Evolutionary conservation across 2,888 invertebrate genomes (phyloP).

Genomic region (Trissolcus japonicus): DNA sequence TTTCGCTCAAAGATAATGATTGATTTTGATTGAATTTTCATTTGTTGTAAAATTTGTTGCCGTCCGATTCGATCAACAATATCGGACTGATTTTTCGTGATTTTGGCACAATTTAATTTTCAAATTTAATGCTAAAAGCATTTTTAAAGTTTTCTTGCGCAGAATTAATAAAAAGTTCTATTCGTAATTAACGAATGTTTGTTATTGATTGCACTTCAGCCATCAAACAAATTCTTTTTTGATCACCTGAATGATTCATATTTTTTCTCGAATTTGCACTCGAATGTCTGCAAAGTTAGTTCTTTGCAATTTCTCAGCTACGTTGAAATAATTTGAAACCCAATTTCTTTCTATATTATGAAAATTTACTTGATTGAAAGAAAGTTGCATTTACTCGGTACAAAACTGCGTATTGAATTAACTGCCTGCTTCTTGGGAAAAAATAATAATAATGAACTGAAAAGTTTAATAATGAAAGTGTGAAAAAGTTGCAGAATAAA

Average conservation of each 20-base stretch:
- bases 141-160: too few relatives aligned
- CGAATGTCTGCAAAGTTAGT: too few relatives aligned
- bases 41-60: constrained; percentile 20
- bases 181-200: too few relatives aligned
- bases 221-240: too few relatives aligned
- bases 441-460: not conserved
- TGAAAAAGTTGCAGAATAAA: constrained; percentile 7
- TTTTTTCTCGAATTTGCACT: too few relatives aligned
- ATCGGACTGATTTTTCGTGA: not conserved
- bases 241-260: too few relatives aligned
- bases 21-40: constrained; percentile 33
- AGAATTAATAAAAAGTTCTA: too few relatives aligned
- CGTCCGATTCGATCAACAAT: not conserved
- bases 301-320: too few relatives aligned
- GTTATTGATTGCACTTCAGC: too few relatives aligned
- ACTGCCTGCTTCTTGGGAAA: not conserved
- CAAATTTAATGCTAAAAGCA: not conserved
- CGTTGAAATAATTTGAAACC: not conserved
- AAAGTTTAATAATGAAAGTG: constrained; percentile 4
- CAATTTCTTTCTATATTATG: too few relatives aligned
- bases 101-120: not conserved
- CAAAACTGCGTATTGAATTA: not conserved
- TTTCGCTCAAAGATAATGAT: constrained; percentile 1
- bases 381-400: constrained; percentile 1
- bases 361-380: not conserved